Evolutionary conservation across 2,888 invertebrate species (phyloP), one percentile per base, ranked within the genome.

Genomic region (Papilio elwesi): DNA sequence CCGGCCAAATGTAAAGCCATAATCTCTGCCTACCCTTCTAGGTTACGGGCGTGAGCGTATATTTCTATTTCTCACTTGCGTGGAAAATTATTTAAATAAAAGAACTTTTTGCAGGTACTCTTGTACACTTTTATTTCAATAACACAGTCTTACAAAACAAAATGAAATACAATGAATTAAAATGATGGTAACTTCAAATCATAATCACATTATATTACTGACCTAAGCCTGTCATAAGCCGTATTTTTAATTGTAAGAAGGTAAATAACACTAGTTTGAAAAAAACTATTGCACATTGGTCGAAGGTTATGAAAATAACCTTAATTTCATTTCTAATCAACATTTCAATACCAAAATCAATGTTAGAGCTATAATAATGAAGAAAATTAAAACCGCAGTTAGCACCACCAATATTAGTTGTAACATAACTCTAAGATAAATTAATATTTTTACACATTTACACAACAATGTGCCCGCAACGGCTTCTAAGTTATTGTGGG

Each of bases 71-170:
- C 26, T 26, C 4, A 26, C 26, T 43, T 43, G 43, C 9, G 43
- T 5, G 43, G 43, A 43, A 26, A 26, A 26, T 26, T 49, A 15
- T 43, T 47, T 57, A 53, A 10, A 47, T 5, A 74, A 79, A 75
- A 80, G 63, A 71, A 77, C 73, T 68, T 70, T 64, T 70, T 74
- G 49, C 75, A 73, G 72, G 76, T 77, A 79, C 84, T 86, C 87
- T 91, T 91, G 90, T 93, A 92, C 89, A 86, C n/a, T 87, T 93
- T 92, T 93, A 93, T 91, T 93, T 88, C 87, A 85, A 88, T 91
- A 91, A 92, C 89, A 91, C 90, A 92, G 88, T 92, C 91, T 92
- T 91, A 92, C 87, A 89, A 87, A 88, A 91, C 85, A 89, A 89
- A 84, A 83, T 81, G 59, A 86, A 85, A 87, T 87, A 90, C 87